Percentiles rank a stretch among this genome's conserved stretches.
Evolutionary conservation across 2,888 invertebrate genomes (phyloP).

Genomic region (Drosophila tanythrix): DNA sequence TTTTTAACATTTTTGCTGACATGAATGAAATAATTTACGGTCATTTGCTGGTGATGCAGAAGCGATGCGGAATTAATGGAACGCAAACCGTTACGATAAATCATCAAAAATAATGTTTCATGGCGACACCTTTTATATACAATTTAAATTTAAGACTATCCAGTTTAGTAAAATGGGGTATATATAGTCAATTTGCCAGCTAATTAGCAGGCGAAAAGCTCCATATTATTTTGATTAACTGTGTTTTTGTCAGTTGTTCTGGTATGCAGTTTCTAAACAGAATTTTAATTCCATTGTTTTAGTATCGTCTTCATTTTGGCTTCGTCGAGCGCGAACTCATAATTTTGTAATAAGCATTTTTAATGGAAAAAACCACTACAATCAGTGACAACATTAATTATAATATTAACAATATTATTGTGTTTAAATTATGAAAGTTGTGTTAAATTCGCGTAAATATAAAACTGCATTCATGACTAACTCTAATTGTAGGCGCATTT

Average conservation of each 20-base stretch:
- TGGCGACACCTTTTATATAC: not conserved
- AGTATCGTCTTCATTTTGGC: too few relatives aligned
- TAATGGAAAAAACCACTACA: too few relatives aligned
- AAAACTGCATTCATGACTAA: too few relatives aligned
- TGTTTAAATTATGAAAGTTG: too few relatives aligned
- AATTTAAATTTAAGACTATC: not conserved
- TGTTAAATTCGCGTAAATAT: too few relatives aligned
- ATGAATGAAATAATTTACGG: not conserved
- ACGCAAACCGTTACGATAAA: not conserved
- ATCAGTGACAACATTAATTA: too few relatives aligned
- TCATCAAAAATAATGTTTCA: too few relatives aligned
- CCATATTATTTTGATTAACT: not conserved
- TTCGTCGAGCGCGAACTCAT: too few relatives aligned
- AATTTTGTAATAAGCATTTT: too few relatives aligned
- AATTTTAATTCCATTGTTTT: not conserved
- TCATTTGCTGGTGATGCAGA: not conserved
- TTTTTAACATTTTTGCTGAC: not conserved
- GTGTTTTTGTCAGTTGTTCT: not conserved
- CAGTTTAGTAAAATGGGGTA: not conserved
- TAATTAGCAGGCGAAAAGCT: too few relatives aligned
- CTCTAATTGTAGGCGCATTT: too few relatives aligned
- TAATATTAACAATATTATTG: too few relatives aligned
- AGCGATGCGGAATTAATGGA: not conserved
- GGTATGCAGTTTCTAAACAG: not conserved
- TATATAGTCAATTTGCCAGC: not conserved